Evolutionary conservation across 2,797 vertebrate species (phyloP).

Genomic region (Enteromius thamalakanensis): DNA sequence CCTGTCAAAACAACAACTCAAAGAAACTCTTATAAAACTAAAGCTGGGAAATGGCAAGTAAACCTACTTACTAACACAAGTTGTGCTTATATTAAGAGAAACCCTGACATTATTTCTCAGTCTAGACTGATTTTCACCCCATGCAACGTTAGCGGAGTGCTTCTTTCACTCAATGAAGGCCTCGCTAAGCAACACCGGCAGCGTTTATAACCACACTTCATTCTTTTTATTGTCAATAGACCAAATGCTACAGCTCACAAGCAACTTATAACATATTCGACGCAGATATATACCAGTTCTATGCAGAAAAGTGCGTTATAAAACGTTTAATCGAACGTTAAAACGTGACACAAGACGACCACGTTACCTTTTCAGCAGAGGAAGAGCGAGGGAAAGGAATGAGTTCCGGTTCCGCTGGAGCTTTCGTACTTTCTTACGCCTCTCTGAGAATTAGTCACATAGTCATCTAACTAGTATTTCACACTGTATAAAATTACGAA

Average conservation of each 20-base stretch:
- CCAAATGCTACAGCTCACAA: fast-evolving
- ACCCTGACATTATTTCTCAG: not conserved
- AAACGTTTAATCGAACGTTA: not conserved
- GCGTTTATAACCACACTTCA: not conserved
- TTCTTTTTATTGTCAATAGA: not conserved
- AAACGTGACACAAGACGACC: conserved; percentile 64
- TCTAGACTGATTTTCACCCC: not conserved
- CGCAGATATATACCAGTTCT: not conserved
- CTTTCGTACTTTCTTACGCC: conserved; percentile 67
- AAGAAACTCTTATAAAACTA: not conserved
- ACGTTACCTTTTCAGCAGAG: conserved; percentile 82
- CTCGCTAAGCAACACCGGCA: not conserved
- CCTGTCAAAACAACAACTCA: not conserved
- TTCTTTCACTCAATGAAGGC: conserved; percentile 3
- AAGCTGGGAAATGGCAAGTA: no score
- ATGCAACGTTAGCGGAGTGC: no score
- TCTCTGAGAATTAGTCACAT: fast-evolving
- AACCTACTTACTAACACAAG: not conserved
- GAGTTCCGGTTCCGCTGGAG: conserved; percentile 68
- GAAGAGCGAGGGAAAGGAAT: conserved; percentile 76
- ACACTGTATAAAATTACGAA: fast-evolving
- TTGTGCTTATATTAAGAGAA: not conserved
- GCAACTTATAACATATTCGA: not conserved
- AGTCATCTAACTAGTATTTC: not conserved
- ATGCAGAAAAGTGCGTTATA: not conserved